A percentile compares a stretch with the other conserved stretches of the same genome.
phyloP scores from a whole-genome alignment of 2,888 invertebrate genomes.

The Trichogramma dendrolimi region DNA sequence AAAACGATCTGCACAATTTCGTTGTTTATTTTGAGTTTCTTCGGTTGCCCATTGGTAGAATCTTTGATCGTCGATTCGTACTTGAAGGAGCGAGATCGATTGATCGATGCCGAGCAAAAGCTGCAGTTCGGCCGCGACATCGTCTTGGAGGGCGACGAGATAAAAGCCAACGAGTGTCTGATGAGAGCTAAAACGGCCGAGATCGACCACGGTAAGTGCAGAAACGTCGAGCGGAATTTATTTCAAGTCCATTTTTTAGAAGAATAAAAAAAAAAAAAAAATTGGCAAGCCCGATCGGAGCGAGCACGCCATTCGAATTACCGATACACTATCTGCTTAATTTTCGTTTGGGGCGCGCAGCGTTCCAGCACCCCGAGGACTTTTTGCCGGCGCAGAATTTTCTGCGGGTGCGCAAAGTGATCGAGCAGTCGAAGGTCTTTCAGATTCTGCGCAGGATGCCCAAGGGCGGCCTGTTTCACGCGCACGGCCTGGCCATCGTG shows the following conservation, averaged over 20 bases:
- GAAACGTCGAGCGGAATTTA: not conserved
- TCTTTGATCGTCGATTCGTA: conserved; percentile 31
- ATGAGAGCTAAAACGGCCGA: conserved; percentile 60
- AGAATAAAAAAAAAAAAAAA: no score
- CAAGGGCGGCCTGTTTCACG: conserved; percentile 69
- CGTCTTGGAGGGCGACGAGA: conserved; percentile 54
- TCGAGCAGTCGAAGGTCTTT: conserved; percentile 63
- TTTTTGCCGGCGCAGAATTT: conserved; percentile 67
- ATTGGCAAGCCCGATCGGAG: no score
- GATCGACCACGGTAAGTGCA: conserved; percentile 53
- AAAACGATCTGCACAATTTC: no score
- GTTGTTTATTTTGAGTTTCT: no score
- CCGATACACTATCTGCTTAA: conserved; percentile 31
- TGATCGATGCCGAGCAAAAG: conserved; percentile 55
- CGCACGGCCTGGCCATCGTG: conserved; percentile 64
- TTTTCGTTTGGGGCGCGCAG: conserved; percentile 17
- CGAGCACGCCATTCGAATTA: conserved; percentile 42
- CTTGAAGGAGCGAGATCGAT: conserved; percentile 46
- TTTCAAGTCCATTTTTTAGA: conserved; percentile 7
- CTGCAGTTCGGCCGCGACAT: conserved; percentile 55
- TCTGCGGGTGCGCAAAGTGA: conserved; percentile 59
- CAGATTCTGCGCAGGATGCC: conserved; percentile 66
- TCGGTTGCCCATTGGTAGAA: not conserved
- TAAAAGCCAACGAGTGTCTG: conserved; percentile 57
- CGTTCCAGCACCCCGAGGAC: conserved; percentile 45